phyloP scores from a whole-genome alignment of 2,888 invertebrate species.

The Meiosimyza decipiens region DNA sequence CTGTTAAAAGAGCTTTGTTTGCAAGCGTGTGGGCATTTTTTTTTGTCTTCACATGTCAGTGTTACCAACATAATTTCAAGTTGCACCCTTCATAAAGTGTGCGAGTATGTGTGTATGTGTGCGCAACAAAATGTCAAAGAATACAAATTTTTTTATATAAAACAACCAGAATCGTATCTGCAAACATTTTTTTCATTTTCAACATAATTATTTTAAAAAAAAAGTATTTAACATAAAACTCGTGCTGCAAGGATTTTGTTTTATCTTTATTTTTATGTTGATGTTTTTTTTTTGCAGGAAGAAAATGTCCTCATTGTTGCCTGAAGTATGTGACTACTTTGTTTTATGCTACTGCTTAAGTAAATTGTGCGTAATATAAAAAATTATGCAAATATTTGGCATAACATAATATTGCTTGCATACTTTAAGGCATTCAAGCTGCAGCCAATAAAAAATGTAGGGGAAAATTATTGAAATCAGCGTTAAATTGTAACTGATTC shows the following conservation, averaged over 20 bases:
- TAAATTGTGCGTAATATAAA: neutral
- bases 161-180: neutral
- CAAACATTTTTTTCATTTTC: constrained; percentile 16
- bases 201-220: neutral
- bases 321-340: constrained; percentile 16
- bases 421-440: neutral
- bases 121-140: neutral
- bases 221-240: neutral
- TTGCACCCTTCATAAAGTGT: no score
- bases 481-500: neutral
- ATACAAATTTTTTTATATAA: neutral
- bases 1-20: no score
- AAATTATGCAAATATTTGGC: neutral
- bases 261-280: constrained; percentile 10
- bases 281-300: neutral
- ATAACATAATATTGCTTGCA: constrained; percentile 17
- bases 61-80: no score
- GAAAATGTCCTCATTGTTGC: constrained; percentile 2
- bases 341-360: neutral
- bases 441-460: neutral
- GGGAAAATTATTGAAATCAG: constrained; percentile 25
- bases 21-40: no score
- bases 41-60: no score
- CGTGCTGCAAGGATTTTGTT: neutral
- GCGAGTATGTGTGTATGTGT: neutral